Evolutionary conservation across 2,797 vertebrate genomes (phyloP).

Genomic region (Enteromius treurensis): DNA sequence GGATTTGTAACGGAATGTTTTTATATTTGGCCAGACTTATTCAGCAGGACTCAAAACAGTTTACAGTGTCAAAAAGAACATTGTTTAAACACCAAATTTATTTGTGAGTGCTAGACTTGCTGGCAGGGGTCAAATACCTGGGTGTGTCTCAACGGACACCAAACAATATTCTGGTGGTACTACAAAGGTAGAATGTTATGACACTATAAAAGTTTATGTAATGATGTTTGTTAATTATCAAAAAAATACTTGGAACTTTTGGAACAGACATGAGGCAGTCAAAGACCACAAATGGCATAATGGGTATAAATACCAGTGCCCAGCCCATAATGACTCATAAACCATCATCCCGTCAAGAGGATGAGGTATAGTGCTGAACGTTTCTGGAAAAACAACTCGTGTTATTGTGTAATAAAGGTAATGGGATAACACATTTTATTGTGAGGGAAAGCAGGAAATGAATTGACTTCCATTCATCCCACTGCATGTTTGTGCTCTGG

Average conservation of each 20-base stretch:
- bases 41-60: constrained; percentile 2
- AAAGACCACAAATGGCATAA: constrained; percentile 29
- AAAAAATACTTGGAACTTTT: not conserved
- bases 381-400: constrained; percentile 52
- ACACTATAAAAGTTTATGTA: not conserved
- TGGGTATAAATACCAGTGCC: not conserved
- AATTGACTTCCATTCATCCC: constrained; percentile 64
- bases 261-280: not conserved
- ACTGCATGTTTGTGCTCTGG: constrained; percentile 64
- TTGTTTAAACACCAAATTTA: not conserved
- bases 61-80: constrained; percentile 1
- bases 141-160: not conserved
- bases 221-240: not conserved
- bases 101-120: not conserved
- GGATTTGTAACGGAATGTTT: constrained; percentile 24
- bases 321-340: constrained; percentile 41
- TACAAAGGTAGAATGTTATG: not conserved
- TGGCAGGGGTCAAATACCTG: constrained; percentile 11
- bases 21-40: constrained; percentile 12
- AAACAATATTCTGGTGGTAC: not conserved
- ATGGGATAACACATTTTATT: constrained; percentile 60
- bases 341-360: constrained; percentile 44
- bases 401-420: constrained; percentile 65
- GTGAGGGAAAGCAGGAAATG: constrained; percentile 53
- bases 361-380: constrained; percentile 45